phyloP scores from a whole-genome alignment of 2,888 invertebrate species.

The Lathronympha strigana region DNA sequence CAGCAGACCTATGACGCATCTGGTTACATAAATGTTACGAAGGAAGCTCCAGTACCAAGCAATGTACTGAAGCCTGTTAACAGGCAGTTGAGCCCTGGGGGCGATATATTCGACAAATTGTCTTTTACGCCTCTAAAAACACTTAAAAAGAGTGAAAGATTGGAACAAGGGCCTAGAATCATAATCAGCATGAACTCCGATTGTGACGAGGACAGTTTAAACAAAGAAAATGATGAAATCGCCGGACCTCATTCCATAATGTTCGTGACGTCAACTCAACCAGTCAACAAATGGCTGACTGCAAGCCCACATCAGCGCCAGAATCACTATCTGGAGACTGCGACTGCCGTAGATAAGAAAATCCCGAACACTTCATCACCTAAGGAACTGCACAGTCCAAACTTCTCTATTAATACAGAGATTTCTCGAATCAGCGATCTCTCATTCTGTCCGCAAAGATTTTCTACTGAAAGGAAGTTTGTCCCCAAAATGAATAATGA shows the following conservation, averaged over 20 bases:
- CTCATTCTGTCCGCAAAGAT: slow-evolving; percentile 74
- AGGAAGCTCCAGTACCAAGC: slow-evolving; percentile 48
- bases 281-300: slow-evolving; percentile 64
- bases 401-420: slow-evolving; percentile 78
- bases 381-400: slow-evolving; percentile 74
- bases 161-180: slow-evolving; percentile 70
- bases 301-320: slow-evolving; percentile 57
- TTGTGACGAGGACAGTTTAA: slow-evolving; percentile 71
- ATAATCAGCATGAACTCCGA: slow-evolving; percentile 70
- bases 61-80: slow-evolving; percentile 70
- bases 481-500: slow-evolving; percentile 66
- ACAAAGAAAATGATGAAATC: slow-evolving; percentile 66
- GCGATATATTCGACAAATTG: slow-evolving; percentile 73
- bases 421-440: slow-evolving; percentile 77
- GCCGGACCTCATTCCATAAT: slow-evolving; percentile 67
- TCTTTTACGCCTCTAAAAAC: slow-evolving; percentile 74
- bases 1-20: slow-evolving; percentile 72
- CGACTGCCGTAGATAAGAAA: slow-evolving; percentile 62
- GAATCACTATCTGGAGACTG: slow-evolving; percentile 56
- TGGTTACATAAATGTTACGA: slow-evolving; percentile 44
- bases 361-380: slow-evolving; percentile 79
- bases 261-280: slow-evolving; percentile 63
- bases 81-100: slow-evolving; percentile 55
- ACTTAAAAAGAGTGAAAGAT: slow-evolving; percentile 61
- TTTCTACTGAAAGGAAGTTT: slow-evolving; percentile 76